A percentile compares a stretch with the other conserved stretches of the same genome.
phyloP scores from a whole-genome alignment of 2,797 vertebrate species.

The Pampus argenteus region DNA sequence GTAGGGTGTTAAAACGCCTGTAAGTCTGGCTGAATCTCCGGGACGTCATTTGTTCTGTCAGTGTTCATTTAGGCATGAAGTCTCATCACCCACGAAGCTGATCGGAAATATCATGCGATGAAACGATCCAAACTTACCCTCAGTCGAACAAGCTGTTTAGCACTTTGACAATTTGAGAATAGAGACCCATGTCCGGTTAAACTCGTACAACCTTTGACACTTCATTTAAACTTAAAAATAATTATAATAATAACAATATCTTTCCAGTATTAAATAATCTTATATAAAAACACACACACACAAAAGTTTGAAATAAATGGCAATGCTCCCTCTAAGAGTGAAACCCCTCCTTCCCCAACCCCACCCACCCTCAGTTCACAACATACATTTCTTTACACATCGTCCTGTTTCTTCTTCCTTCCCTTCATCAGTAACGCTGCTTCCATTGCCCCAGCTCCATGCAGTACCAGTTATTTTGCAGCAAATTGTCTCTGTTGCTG shows the following conservation, averaged over 20 bases:
- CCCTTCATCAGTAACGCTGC: constrained; percentile 40
- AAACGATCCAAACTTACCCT: constrained; percentile 27
- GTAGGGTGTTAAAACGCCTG: not conserved
- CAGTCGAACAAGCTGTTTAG: constrained; percentile 12
- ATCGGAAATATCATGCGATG: constrained; percentile 7
- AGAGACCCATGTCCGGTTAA: constrained; percentile 55
- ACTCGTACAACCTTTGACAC: constrained; percentile 44
- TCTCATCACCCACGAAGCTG: constrained; percentile 10
- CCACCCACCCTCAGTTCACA: constrained; percentile 35
- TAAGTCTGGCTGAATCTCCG: not conserved
- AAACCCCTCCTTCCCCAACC: not conserved
- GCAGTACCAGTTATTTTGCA: constrained; percentile 82
- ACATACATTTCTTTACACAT: constrained; percentile 71
- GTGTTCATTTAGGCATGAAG: not conserved
- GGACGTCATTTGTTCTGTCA: constrained; percentile 1
- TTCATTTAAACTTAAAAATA: constrained; percentile 73
- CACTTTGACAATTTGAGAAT: constrained; percentile 35
- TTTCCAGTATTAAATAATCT: constrained; percentile 90
- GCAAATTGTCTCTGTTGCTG: constrained; percentile 66
- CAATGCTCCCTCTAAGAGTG: constrained; percentile 50
- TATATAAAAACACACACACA: constrained; percentile 83
- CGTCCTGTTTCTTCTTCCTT: constrained; percentile 25
- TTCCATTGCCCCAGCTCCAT: constrained; percentile 67
- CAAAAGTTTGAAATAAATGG: constrained; percentile 69
- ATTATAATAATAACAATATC: constrained; percentile 80